A percentile compares a stretch with the other conserved stretches of the same genome.
Evolutionary conservation across 1,140 invertebrate genomes (phyloP).

Genomic region (Babylonia areolata): DNA sequence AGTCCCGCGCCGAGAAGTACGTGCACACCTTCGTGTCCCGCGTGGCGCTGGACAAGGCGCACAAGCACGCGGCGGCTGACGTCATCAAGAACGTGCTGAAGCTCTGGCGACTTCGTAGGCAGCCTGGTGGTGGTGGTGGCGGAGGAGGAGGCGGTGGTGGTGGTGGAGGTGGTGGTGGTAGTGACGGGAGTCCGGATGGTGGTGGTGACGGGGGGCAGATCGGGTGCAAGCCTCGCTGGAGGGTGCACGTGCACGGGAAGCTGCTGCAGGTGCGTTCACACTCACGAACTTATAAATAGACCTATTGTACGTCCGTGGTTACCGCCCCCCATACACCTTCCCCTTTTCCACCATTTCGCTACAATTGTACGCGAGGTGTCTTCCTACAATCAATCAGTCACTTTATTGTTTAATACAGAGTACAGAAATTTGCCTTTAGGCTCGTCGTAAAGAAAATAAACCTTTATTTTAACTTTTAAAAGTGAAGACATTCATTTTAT

Average conservation of each 20-base stretch:
- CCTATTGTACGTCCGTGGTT: too few relatives aligned
- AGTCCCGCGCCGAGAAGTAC: conserved; percentile 73
- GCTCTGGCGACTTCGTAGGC: conserved; percentile 50
- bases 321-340: too few relatives aligned
- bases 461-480: too few relatives aligned
- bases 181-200: background rate
- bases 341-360: too few relatives aligned
- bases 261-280: conserved; percentile 42
- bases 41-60: conserved; percentile 69
- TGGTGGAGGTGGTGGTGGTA: background rate
- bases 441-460: too few relatives aligned
- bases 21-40: conserved; percentile 75
- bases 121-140: background rate
- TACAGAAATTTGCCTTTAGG: too few relatives aligned
- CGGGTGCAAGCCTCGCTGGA: conserved; percentile 28
- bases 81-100: conserved; percentile 68
- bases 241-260: conserved; percentile 58
- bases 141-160: background rate
- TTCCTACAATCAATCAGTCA: too few relatives aligned
- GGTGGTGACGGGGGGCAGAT: background rate
- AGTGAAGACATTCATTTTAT: too few relatives aligned
- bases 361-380: conserved; percentile 25
- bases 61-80: conserved; percentile 74
- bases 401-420: too few relatives aligned
- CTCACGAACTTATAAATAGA: too few relatives aligned